Base-by-base conservation (phyloP, 1,140 invertebrate genomes). In the Camponotus floridanus region DNA sequence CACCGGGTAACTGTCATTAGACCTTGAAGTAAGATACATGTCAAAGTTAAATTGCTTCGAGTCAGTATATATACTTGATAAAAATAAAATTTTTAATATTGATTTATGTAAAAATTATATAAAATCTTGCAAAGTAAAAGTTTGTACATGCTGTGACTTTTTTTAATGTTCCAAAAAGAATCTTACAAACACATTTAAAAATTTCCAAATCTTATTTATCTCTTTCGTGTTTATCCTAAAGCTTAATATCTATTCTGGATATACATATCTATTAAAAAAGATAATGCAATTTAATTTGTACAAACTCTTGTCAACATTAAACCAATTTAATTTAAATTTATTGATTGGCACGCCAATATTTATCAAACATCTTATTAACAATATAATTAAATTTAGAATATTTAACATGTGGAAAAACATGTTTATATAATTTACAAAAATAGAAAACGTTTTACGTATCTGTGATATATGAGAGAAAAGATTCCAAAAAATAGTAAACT, bases 401-500 rank as follows among this genome's bases (percentile, higher is more conserved):
- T 59, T n/a, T 18, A 31, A 13, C 15, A 51, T 18, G 15, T 1
- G 4, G 3, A 31, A 70, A 70, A 71, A 15, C 4, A 65, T 42
- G 8, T 31, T 42, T 71, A 39, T 26, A 84, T 31, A 76, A 76
- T 76, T 39, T 84, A 84, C 42, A 84, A 76, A 76, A 33, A 9
- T 51, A 48, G 33, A 74, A 76, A 26, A 26, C 8, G 36, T 18
- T n/a, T 79, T 36, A 62, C 2, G 2, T 13, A 45, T 83, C 15
- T 74, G 8, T 21, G 1, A 61, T 15, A 36, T 61, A 55, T 48
- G 13, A 61, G 48, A 51, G 51, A 15, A 51, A 26, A 8, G 11
- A 7, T 36, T 51, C 15, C 3, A 51, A 36, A 61, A 74, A 21
- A 1, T 81, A 59, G 3, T 36, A 57, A 81, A 71, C 7, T 0